Percentiles rank a stretch among this genome's conserved stretches.
Conservation (phyloP, 2,888 invertebrate genomes). For the Clivina fossor region DNA sequence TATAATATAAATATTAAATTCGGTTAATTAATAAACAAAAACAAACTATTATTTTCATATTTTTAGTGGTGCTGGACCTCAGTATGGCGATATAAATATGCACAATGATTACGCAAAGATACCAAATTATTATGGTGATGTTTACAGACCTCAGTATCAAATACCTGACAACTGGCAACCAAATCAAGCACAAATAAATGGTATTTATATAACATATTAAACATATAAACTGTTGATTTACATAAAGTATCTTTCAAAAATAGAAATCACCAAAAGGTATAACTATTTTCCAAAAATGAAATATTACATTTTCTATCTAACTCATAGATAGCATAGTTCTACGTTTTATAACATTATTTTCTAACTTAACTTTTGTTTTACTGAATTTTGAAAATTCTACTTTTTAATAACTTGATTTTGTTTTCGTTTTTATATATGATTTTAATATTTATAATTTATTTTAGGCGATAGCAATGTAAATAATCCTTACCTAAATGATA, state of each 20-base stretch:
- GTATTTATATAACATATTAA: conserved; percentile 14
- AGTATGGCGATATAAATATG: conserved; percentile 24
- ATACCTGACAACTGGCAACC: conserved; percentile 34
- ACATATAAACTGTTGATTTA: conserved; percentile 1
- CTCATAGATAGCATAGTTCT: no score
- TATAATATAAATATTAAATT: background rate
- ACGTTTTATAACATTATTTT: no score
- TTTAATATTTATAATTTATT: background rate
- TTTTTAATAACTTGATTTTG: conserved; percentile 36
- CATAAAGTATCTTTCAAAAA: no score
- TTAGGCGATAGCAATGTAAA: conserved; percentile 26
- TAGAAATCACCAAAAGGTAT: background rate
- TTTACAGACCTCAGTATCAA: conserved; percentile 44
- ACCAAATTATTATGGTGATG: conserved; percentile 47
- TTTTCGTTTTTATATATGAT: conserved; percentile 19
- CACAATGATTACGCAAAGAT: conserved; percentile 41
- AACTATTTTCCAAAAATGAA: no score
- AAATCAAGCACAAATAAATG: conserved; percentile 18
- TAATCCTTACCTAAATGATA: conserved; percentile 25
- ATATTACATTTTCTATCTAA: no score
- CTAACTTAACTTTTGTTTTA: no score
- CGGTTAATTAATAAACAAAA: background rate
- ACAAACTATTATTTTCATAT: background rate
- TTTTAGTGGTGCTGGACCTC: conserved; percentile 17
- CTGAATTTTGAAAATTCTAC: no score